Evolutionary conservation across 2,888 invertebrate species (phyloP).

Genomic region (Cinara cedri): DNA sequence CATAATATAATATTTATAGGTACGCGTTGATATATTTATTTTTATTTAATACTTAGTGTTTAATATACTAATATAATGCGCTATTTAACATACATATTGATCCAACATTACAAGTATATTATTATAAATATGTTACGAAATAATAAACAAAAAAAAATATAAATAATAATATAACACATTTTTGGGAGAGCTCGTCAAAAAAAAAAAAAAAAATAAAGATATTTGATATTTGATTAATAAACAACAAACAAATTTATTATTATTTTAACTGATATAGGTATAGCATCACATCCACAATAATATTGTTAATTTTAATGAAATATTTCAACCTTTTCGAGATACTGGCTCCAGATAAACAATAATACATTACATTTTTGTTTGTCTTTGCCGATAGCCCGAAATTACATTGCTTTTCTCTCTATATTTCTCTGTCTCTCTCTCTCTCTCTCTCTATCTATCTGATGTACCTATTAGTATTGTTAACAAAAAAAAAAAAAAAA

Average conservation of each 20-base stretch:
- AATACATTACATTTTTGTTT: neutral
- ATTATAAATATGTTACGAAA: conserved; percentile 19
- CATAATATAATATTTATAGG: neutral
- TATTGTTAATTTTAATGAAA: neutral
- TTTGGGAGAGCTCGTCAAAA: conserved; percentile 12
- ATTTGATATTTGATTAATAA: conserved; percentile 23
- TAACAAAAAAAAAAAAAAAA: neutral
- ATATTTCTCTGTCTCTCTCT: neutral
- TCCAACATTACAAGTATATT: conserved; percentile 35
- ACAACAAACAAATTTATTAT: conserved; percentile 26
- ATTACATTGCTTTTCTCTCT: conserved; percentile 11
- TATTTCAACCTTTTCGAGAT: too few relatives aligned
- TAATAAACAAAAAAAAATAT: conserved; percentile 7
- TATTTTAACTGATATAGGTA: neutral
- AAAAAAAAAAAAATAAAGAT: conserved; percentile 24
- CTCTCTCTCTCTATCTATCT: neutral
- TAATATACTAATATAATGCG: conserved; percentile 11
- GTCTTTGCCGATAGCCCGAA: neutral
- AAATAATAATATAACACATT: neutral
- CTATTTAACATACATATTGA: conserved; percentile 37
- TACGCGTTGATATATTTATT: neutral
- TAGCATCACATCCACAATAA: neutral
- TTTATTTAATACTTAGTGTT: neutral
- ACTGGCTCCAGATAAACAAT: too few relatives aligned
- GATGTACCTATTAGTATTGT: neutral